These are phyloP conservation scores for Cygnus atratus DNA, from an alignment of 2,113 vertebrate species.

Conservation along the genomic window DNA sequence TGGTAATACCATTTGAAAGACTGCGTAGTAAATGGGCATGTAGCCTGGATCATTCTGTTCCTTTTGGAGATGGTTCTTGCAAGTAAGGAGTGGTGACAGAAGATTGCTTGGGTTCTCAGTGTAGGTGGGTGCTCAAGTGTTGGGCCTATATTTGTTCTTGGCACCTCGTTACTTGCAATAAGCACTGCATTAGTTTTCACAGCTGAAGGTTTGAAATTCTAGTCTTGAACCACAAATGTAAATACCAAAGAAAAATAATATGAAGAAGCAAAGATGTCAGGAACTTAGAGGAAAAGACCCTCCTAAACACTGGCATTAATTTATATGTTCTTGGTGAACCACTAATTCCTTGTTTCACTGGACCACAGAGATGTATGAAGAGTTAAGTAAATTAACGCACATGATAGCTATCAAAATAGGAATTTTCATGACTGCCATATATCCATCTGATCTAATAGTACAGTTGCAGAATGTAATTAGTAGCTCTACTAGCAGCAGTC, in stretches of 20 bases:
- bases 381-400: neutral
- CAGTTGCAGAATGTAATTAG: slow-evolving; percentile 4
- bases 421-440: neutral
- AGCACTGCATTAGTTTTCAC: neutral
- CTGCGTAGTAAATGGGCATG: neutral
- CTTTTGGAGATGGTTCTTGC: neutral
- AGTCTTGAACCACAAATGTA: neutral
- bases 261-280: neutral
- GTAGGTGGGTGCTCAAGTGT: neutral
- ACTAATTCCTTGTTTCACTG: neutral
- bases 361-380: neutral
- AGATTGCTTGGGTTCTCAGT: neutral
- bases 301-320: neutral
- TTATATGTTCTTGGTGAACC: neutral
- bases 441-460: neutral
- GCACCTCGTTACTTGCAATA: neutral
- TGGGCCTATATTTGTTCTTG: neutral
- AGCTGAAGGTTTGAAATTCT: neutral
- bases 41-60: neutral
- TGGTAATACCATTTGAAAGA: neutral
- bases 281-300: neutral
- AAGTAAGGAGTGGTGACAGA: neutral
- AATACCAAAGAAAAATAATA: neutral
- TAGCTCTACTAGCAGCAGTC: neutral
- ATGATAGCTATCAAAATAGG: neutral